Evolutionary conservation across 1,140 invertebrate genomes (phyloP), one percentile per base, ranked within the genome.

Genomic region (Heliconius hermathena): DNA sequence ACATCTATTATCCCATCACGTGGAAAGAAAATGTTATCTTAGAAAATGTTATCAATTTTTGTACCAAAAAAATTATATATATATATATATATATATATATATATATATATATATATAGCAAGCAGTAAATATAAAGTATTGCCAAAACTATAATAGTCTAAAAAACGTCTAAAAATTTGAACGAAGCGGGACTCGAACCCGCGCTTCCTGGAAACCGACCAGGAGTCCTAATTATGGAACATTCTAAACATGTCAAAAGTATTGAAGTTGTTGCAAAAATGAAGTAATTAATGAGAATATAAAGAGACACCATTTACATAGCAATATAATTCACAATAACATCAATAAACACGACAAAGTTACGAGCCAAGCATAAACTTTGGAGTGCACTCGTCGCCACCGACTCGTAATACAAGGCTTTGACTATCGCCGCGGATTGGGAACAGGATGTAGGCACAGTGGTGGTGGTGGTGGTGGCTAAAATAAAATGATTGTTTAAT

Each of bases 361-460:
- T 82, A 76, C 74, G 49, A 79, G 77, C 57, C 71, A 74, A 66
- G 73, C 71, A 71, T 80, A 73, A 74, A 46, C 71, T 75, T 80
- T 29, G 78, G 60, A 74, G 76, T 71, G 76, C 74, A 77, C 79
- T 74, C 78, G 60, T 74, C 77, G 81, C 77, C 77, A 73, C 57
- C 71, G 57, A 71, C 71, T 79, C 72, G 78, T 79, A 74, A 82
- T 76, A 78, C 79, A 73, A 66, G 60, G 80, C 86, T 86, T 86
- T 88, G 85, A 88, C 81, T 54, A 73, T 73, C 81, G 82, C 81
- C 86, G 86, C 86, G 72, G 77, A 86, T 81, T 80, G 38, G 29
- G 73, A 46, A 20, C 49, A 79, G 70, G 76, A 41, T 66, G 18
- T 38, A 18, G 60, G 11, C 78, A 79, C 18, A 71, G 46, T 72